Conservation (phyloP, 2,888 invertebrate genomes). For the Eremobia ochroleuca region DNA sequence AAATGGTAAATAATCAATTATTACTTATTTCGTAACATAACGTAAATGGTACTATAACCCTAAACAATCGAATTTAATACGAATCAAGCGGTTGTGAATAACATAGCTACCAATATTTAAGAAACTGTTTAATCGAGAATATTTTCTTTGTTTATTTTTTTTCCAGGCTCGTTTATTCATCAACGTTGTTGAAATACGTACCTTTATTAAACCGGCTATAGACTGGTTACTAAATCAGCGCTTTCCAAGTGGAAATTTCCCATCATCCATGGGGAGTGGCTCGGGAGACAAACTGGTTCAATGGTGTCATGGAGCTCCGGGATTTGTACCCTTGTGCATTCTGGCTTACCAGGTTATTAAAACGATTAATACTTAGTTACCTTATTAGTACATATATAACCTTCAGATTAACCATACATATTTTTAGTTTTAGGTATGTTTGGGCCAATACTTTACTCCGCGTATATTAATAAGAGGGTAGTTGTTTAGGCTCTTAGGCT, state of each 20-base stretch:
- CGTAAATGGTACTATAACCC: background rate
- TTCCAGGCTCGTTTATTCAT: constrained; percentile 91
- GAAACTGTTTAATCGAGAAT: background rate
- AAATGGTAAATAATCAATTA: background rate
- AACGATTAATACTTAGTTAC: background rate
- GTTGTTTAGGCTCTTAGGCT: background rate
- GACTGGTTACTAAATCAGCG: constrained; percentile 91
- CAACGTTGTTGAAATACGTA: constrained; percentile 89
- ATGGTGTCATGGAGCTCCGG: constrained; percentile 99
- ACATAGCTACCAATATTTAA: background rate
- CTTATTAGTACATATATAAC: background rate
- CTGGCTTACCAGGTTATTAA: constrained; percentile 92
- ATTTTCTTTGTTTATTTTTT: background rate
- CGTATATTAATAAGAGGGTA: no score
- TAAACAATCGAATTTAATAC: background rate
- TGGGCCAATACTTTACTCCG: background rate
- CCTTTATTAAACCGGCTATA: constrained; percentile 92
- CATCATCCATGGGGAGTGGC: constrained; percentile 93
- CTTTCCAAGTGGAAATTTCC: constrained; percentile 93
- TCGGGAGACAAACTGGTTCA: constrained; percentile 95
- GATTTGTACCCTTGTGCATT: constrained; percentile 94
- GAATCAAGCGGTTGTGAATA: background rate
- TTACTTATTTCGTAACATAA: background rate
- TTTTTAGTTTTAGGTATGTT: background rate
- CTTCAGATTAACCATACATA: background rate